Evolutionary conservation across 2,888 invertebrate species (phyloP).

Genomic region (Nemotelus nigrinus): DNA sequence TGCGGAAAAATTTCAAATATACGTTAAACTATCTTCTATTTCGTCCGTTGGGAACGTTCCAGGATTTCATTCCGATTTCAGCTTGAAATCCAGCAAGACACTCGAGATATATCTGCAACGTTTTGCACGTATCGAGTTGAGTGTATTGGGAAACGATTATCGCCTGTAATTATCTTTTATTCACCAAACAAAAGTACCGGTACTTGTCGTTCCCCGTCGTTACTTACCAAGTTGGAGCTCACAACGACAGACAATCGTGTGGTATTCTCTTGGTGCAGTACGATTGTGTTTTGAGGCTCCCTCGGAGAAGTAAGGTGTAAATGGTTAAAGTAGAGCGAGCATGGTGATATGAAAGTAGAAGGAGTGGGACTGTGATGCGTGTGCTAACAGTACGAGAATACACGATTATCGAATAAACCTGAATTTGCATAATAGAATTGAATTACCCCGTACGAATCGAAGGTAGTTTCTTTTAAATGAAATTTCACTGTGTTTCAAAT

Average conservation of each 20-base stretch:
- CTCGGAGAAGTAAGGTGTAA: not conserved
- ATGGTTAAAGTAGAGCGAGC: not conserved
- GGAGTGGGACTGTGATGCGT: not conserved
- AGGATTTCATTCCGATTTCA: too few species aligned
- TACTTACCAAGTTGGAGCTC: not conserved
- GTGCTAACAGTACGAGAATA: not conserved
- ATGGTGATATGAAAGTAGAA: not conserved
- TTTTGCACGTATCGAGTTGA: constrained; percentile 7
- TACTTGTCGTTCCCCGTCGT: not conserved
- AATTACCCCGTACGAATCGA: constrained; percentile 48
- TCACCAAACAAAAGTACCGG: constrained; percentile 39
- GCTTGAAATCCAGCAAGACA: too few species aligned
- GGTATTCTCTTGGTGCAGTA: not conserved
- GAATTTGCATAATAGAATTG: constrained; percentile 51
- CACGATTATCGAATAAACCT: constrained; percentile 40
- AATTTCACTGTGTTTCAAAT: not conserved
- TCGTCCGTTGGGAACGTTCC: too few species aligned
- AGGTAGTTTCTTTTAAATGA: constrained; percentile 36
- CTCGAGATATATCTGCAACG: not conserved
- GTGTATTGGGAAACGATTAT: constrained; percentile 51
- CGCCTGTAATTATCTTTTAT: constrained; percentile 51
- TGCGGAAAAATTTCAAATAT: too few species aligned
- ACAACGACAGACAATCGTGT: not conserved
- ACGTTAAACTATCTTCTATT: too few species aligned
- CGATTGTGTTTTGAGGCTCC: not conserved